These are phyloP conservation scores for Phrynocephalus forsythii DNA, from an alignment of 2,797 vertebrate genomes.

Conservation along the genomic window DNA sequence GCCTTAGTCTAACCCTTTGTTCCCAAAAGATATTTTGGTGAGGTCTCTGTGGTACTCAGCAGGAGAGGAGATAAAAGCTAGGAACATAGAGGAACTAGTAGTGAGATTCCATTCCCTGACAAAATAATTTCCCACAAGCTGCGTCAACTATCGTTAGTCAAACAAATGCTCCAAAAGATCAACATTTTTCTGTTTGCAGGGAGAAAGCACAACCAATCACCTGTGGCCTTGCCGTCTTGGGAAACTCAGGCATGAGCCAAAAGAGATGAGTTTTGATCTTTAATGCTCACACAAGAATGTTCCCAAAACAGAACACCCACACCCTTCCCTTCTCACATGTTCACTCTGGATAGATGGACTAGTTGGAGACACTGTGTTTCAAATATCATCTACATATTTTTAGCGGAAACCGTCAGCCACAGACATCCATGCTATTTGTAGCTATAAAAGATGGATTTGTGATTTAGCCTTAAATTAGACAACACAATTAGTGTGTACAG, in stretches of 20 bases:
- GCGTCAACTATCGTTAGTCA: constrained; percentile 71
- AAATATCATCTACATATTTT: background rate
- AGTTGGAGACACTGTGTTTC: background rate
- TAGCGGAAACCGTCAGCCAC: background rate
- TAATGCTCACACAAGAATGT: constrained; percentile 19
- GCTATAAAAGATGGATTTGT: background rate
- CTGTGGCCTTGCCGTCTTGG: constrained; percentile 57
- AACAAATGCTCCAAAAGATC: constrained; percentile 71
- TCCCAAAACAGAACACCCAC: constrained; percentile 46
- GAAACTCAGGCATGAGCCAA: constrained; percentile 25
- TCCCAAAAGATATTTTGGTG: constrained; percentile 23
- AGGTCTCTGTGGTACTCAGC: constrained; percentile 25
- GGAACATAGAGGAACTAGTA: constrained; percentile 31
- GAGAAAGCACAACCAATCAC: constrained; percentile 41
- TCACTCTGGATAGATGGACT: constrained; percentile 32
- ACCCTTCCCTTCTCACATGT: background rate
- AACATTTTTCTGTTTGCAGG: constrained; percentile 50
- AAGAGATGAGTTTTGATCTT: constrained; percentile 48
- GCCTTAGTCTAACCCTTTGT: background rate
- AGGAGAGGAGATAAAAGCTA: background rate
- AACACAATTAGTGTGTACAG: too few relatives aligned
- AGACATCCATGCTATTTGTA: background rate
- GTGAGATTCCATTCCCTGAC: constrained; percentile 54
- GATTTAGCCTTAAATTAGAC: background rate
- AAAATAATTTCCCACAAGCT: constrained; percentile 73